Evolutionary conservation across 2,113 vertebrate genomes (phyloP).

Genomic region (Oplegnathus fasciatus): DNA sequence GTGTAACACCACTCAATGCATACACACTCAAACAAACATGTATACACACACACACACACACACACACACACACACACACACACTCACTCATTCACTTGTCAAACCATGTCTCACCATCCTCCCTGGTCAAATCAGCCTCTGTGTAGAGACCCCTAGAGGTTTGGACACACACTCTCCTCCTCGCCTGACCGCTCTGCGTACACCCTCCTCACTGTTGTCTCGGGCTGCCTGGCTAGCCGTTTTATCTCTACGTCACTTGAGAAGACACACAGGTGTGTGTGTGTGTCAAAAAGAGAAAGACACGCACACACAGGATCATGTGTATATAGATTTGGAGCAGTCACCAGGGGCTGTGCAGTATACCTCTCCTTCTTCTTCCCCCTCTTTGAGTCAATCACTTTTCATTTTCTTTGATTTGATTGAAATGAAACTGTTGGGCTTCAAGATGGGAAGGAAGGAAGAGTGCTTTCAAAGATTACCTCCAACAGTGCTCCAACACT

Average conservation of each 20-base stretch:
- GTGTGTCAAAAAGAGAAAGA: slow-evolving; percentile 22
- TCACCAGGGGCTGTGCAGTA: slow-evolving; percentile 68
- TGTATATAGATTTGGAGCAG: slow-evolving; percentile 80
- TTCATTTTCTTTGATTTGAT: slow-evolving; percentile 64
- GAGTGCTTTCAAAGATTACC: slow-evolving; percentile 75
- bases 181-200: slow-evolving; percentile 45
- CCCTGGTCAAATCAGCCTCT: slow-evolving; percentile 50
- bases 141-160: slow-evolving; percentile 59
- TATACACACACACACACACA: slow-evolving; percentile 36
- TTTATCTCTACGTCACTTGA: slow-evolving; percentile 48
- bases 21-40: slow-evolving; percentile 59
- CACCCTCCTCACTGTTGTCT: slow-evolving; percentile 55
- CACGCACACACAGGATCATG: slow-evolving; percentile 65
- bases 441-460: slow-evolving; percentile 61
- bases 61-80: slow-evolving; percentile 23
- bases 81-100: slow-evolving; percentile 54
- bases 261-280: slow-evolving; percentile 58
- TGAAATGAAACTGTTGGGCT: slow-evolving; percentile 72
- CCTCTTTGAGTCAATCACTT: slow-evolving; percentile 68
- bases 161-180: slow-evolving; percentile 52
- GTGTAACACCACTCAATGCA: slow-evolving; percentile 74
- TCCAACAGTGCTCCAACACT: slow-evolving; percentile 56
- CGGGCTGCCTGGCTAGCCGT: slow-evolving; percentile 51
- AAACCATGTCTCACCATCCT: slow-evolving; percentile 52
- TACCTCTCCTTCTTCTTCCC: slow-evolving; percentile 57